Base-by-base conservation (phyloP, 2,888 invertebrate genomes). In the Noctua comes region DNA sequence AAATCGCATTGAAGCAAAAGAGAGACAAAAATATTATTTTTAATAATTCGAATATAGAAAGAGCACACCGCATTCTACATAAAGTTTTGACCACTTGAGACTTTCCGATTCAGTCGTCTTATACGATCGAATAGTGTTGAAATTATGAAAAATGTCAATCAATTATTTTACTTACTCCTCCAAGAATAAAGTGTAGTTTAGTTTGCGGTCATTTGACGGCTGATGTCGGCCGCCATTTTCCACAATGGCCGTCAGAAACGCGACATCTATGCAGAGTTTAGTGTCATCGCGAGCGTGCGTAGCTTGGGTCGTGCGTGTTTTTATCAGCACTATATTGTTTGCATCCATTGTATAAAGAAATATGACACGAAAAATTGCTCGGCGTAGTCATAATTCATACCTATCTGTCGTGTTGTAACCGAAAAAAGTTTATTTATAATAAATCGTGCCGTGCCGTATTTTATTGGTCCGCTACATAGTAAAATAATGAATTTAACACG, bases 241-340 rank as follows among this genome's bases (percentile, higher is more conserved):
- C 91, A 95, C 93, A 89, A 96, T 95, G 95, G 95, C 95, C 88
- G 95, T 93, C 91, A 90, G 90, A 91, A 93, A 87, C 91, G 94
- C 96, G 96, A 95, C 96, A 96, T 96, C 96, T 96, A 95, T 94
- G 92, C 89, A 84, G 88, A 93, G 90, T 95, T 96, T 95, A 96
- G 96, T 96, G 95, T 95, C 95, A 96, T 93, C 94, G 94, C 93
- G 93, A 93, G 91, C 95, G 93, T 93, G 93, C 91, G 85, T 89
- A 88, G 91, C 85, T 92, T 81, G 90, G 91, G 94, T 93, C 91
- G 94, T 92, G 92, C 89, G 88, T 89, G 88, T 89, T 86, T 84
- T 87, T 86, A 88, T 83, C 84, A 82, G 78, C 81, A 86, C 85
- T 89, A 87, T 85, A 90, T 89, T 95, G 95, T 96, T 96, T 96